phyloP scores from a whole-genome alignment of 2,797 vertebrate genomes.

The Haliaeetus albicilla region DNA sequence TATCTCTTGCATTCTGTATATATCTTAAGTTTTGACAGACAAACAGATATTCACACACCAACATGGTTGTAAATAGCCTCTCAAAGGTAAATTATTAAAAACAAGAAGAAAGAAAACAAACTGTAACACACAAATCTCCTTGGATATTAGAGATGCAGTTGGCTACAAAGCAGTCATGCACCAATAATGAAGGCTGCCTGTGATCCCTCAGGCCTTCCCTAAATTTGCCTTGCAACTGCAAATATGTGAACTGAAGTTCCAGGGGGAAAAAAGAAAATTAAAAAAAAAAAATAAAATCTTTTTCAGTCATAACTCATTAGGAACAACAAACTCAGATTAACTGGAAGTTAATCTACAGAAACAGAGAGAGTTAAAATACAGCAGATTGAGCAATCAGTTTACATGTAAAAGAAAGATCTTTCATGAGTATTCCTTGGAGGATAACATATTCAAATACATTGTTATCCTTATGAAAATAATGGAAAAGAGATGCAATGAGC shows the following conservation, averaged over 20 bases:
- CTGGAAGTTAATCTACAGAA: slow-evolving; percentile 47
- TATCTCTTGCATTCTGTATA: slow-evolving; percentile 42
- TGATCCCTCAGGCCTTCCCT: slow-evolving; percentile 62
- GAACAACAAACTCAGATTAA: slow-evolving; percentile 57
- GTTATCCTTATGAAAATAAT: background rate
- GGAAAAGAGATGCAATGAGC: background rate
- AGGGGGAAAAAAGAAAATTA: background rate
- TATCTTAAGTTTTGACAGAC: slow-evolving; percentile 66
- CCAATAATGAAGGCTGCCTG: slow-evolving; percentile 59
- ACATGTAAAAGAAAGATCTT: background rate
- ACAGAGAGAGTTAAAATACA: background rate
- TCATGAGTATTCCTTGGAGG: background rate
- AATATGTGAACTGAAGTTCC: slow-evolving; percentile 54
- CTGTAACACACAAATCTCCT: slow-evolving; percentile 60
- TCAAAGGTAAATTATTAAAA: slow-evolving; percentile 76
- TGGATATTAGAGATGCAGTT: slow-evolving; percentile 66
- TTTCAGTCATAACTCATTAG: slow-evolving; percentile 12
- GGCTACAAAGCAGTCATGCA: slow-evolving; percentile 64
- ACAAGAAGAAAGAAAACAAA: slow-evolving; percentile 61
- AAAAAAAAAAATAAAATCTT: background rate
- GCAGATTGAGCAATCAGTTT: background rate
- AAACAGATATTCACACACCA: slow-evolving; percentile 65
- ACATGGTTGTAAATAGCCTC: slow-evolving; percentile 54
- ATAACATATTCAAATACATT: background rate
- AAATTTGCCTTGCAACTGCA: slow-evolving; percentile 63